Percentiles rank a stretch among this genome's conserved stretches.
Evolutionary conservation across 2,797 vertebrate genomes (phyloP).

Genomic region (Acropternis orthonyx): DNA sequence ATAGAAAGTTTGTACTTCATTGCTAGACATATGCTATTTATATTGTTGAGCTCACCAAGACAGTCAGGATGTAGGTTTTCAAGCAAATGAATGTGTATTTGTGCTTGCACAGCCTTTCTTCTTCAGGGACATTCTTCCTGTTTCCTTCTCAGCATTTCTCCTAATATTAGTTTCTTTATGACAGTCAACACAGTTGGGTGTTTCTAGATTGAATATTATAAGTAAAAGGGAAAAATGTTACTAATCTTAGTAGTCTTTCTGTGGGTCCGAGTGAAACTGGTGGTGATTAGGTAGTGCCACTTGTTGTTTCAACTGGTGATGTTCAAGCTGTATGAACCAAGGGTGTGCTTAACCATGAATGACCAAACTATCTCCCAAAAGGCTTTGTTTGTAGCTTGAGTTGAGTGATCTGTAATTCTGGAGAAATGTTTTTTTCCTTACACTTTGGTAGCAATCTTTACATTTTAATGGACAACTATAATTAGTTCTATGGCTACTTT

Average conservation of each 20-base stretch:
- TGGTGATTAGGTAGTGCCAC: neutral
- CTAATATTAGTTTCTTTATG: conserved; percentile 49
- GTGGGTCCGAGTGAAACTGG: neutral
- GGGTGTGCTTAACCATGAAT: neutral
- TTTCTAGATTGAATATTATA: neutral
- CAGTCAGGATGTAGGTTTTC: conserved; percentile 25
- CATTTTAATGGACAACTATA: neutral
- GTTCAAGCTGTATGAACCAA: neutral
- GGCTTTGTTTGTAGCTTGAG: neutral
- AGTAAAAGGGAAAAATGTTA: neutral
- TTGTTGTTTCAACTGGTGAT: neutral
- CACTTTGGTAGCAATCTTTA: neutral
- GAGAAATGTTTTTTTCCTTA: neutral
- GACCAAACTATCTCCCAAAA: neutral
- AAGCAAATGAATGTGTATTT: neutral
- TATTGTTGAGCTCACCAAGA: neutral
- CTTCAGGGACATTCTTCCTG: neutral
- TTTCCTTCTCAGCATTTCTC: conserved; percentile 24
- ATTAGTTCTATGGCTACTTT: neutral
- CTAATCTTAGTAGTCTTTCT: neutral
- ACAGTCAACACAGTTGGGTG: neutral
- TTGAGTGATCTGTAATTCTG: neutral
- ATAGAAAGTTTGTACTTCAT: neutral
- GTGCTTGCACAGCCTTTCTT: neutral
- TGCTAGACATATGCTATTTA: neutral